Conservation (phyloP, 2,888 invertebrate genomes). For the Pristionchus maxplancki region DNA sequence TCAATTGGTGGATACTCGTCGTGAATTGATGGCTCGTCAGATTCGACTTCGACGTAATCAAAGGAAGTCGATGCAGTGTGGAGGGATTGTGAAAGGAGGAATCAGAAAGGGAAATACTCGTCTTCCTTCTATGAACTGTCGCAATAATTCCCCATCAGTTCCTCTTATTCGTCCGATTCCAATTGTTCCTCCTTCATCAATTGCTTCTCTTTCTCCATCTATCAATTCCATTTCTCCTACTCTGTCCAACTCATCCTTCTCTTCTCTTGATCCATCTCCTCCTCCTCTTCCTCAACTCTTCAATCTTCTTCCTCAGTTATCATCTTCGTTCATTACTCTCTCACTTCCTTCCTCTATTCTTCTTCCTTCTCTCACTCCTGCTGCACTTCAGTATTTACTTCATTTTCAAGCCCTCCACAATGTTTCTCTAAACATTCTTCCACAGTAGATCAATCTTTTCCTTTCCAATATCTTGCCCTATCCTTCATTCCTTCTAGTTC, state of each 20-base stretch:
- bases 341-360: slow-evolving; percentile 32
- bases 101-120: neutral
- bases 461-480: slow-evolving; percentile 29
- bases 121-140: neutral
- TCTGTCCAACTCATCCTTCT: neutral
- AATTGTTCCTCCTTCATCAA: neutral
- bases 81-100: neutral
- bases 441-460: slow-evolving; percentile 52
- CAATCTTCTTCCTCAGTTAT: slow-evolving; percentile 48
- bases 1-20: slow-evolving; percentile 71
- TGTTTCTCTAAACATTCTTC: slow-evolving; percentile 36
- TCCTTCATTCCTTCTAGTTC: neutral
- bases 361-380: neutral
- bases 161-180: neutral
- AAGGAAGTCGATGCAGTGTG: slow-evolving; percentile 54
- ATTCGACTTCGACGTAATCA: slow-evolving; percentile 73
- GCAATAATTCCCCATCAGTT: neutral
- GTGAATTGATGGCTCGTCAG: slow-evolving; percentile 74
- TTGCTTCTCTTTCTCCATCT: neutral
- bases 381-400: slow-evolving; percentile 4
- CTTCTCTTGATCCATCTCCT: slow-evolving; percentile 38
- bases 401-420: slow-evolving; percentile 44
- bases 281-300: slow-evolving; percentile 53
- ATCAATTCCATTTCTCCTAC: neutral
- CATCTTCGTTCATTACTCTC: slow-evolving; percentile 41